These are phyloP conservation scores for Stigmatopora nigra DNA, from an alignment of 2,113 vertebrate genomes.

Conservation along the genomic window DNA sequence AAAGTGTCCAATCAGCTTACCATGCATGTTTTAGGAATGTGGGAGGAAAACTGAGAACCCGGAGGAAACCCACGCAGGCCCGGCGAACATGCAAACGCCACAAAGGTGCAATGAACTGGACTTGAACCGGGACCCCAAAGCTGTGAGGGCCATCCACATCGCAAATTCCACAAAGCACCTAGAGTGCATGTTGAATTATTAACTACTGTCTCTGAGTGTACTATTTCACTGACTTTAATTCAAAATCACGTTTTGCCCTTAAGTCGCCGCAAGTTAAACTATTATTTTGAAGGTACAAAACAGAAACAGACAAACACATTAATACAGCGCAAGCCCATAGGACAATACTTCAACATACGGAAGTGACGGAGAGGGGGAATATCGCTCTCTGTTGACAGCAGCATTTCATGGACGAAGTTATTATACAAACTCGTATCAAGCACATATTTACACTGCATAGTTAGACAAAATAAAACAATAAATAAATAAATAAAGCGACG, in stretches of 20 bases:
- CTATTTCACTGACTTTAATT: not conserved
- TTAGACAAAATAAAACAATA: accelerated
- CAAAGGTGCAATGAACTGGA: no score
- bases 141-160: no score
- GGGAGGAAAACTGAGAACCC: no score
- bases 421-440: no score
- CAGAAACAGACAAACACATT: slow-evolving; percentile 7
- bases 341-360: not conserved
- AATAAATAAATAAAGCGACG: not conserved
- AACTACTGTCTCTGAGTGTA: not conserved
- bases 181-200: not conserved
- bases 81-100: no score
- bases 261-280: not conserved
- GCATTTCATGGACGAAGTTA: not conserved
- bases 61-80: no score
- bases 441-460: not conserved
- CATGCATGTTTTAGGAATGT: no score
- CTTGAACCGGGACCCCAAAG: no score
- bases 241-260: not conserved
- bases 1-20: no score
- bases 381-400: not conserved
- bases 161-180: not conserved
- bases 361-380: not conserved
- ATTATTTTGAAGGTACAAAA: slow-evolving; percentile 17
- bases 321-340: no score